A percentile compares a stretch with the other conserved stretches of the same genome.
phyloP scores from a whole-genome alignment of 2,888 invertebrate genomes.

The Heliconius aoede region DNA sequence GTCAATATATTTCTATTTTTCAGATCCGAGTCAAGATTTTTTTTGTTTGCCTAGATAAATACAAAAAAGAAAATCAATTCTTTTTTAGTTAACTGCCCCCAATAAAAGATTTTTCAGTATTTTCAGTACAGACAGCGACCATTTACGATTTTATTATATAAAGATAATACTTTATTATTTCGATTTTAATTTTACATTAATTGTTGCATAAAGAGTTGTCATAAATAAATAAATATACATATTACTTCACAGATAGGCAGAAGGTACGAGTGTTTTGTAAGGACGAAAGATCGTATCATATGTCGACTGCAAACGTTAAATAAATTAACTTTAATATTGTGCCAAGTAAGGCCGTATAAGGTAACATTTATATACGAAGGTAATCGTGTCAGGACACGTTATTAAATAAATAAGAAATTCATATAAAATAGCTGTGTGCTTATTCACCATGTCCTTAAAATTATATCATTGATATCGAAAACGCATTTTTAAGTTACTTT shows the following conservation, averaged over 20 bases:
- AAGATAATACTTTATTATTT: not conserved
- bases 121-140: too few species aligned
- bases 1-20: too few species aligned
- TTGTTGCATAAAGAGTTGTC: not conserved
- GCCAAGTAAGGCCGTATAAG: constrained; percentile 40
- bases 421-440: constrained; percentile 3
- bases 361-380: constrained; percentile 35
- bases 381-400: constrained; percentile 17
- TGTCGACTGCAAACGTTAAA: constrained; percentile 31
- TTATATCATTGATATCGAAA: constrained; percentile 7
- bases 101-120: too few species aligned
- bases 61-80: too few species aligned
- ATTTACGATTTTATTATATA: too few species aligned
- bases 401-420: constrained; percentile 28
- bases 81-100: too few species aligned
- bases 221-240: constrained; percentile 7
- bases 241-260: not conserved
- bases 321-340: constrained; percentile 37
- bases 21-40: too few species aligned
- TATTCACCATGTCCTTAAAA: not conserved
- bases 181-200: not conserved
- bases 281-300: constrained; percentile 36
- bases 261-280: constrained; percentile 28
- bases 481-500: not conserved
- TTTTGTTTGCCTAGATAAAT: too few species aligned